Base-by-base conservation (phyloP, 1,140 invertebrate species). In the Drosophila nigrodunni region DNA sequence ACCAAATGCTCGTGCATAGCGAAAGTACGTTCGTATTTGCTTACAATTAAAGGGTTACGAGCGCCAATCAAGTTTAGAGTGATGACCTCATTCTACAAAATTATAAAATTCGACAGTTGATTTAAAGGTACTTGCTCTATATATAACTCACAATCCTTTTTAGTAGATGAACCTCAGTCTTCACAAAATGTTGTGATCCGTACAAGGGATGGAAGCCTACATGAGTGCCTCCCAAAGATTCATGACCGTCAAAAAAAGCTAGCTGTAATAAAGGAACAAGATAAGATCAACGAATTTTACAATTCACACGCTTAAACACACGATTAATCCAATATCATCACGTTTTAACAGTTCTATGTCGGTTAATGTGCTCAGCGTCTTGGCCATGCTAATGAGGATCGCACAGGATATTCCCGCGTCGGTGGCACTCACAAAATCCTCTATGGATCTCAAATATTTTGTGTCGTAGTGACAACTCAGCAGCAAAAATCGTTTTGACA, bases 381-480 rank as follows among this genome's bases (percentile, higher is more conserved):
- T 67, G 25, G 58, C 65, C 21, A 74, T 13, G 18, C 30, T 70
- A 10, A 70, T 25, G 3, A 74, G 13, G 10, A 74, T 37, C 10
- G 72, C 59, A 43, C 72, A 74, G 2, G 72, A 57, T 8, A 74
- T 59, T 2, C 25, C 72, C 0, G 30, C 58, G 50, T 74, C 52
- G 2, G 66, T 74, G 2, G 72, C 72, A 10, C 35, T 52, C 5
- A 74, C 59, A 58, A 54, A 74, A 0, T 13, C 0, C 0, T 62
- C 10, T 0, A 1, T 10, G 2, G 2, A 9, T 5, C 52, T 57
- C 10, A 62, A 37, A 5, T n/a, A 61, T 7, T 64, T 70, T 1
- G 72, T 35, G 11, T 75, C 72, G 2, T 70, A 75, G 15, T 72
- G 69, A 39, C 70, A 77, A 13, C 46, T 73, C 3, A 73, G 62